Percentiles rank a stretch among this genome's conserved stretches.
Evolutionary conservation across 2,113 vertebrate genomes (phyloP).

Genomic region (Syrrhaptes paradoxus): DNA sequence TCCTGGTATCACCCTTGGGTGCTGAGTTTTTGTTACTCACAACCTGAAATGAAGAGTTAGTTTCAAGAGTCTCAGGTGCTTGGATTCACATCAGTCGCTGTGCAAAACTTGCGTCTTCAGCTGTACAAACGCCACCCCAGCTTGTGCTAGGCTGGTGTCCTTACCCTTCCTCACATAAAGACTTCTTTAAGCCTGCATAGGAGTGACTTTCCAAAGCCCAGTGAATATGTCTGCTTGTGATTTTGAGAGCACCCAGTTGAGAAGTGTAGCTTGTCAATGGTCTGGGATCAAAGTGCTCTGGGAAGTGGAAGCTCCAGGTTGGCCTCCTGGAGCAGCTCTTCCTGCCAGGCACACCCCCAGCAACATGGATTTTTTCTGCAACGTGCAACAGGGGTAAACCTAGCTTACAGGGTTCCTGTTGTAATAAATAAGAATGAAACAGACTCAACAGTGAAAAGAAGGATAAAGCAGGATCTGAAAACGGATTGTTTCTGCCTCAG

Average conservation of each 20-base stretch:
- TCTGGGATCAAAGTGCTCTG: not conserved
- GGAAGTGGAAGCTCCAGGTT: not conserved
- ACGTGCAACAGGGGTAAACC: not conserved
- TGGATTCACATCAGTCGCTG: not conserved
- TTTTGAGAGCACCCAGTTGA: not conserved
- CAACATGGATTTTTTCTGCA: not conserved
- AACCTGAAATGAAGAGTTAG: not conserved
- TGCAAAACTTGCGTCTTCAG: not conserved
- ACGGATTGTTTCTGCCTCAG: not conserved
- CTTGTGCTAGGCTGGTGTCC: not conserved
- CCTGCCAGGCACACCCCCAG: not conserved
- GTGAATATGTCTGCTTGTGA: accelerated
- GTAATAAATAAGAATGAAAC: not conserved
- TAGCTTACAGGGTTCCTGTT: not conserved
- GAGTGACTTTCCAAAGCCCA: not conserved
- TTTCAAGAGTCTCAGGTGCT: not conserved
- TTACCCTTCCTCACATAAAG: not conserved
- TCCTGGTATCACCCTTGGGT: not conserved
- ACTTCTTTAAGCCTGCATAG: not conserved
- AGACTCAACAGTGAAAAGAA: not conserved
- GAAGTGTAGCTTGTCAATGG: not conserved
- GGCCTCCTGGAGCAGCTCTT: not conserved
- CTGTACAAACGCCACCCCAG: too few relatives aligned
- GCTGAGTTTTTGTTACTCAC: not conserved
- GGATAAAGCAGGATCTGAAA: not conserved